These are phyloP conservation scores for Okamejei kenojei DNA, from an alignment of 2,797 vertebrate species.

Conservation along the genomic window DNA sequence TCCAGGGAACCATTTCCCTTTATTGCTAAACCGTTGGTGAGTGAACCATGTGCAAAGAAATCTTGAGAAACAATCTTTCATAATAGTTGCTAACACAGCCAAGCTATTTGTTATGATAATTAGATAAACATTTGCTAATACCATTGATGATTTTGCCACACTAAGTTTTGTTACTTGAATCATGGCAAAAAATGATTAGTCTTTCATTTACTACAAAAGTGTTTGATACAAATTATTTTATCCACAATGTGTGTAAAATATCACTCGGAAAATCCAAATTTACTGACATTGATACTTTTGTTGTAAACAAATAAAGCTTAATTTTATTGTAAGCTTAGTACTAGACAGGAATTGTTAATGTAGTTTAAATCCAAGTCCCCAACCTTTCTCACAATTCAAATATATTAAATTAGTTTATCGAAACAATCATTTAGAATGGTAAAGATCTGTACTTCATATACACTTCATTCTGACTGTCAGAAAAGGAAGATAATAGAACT, in stretches of 20 bases:
- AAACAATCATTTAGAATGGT: conserved; percentile 63
- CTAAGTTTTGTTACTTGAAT: background rate
- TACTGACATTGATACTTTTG: background rate
- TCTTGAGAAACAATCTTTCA: conserved; percentile 90
- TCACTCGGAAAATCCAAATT: background rate
- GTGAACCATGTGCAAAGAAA: conserved; percentile 91
- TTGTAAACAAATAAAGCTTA: background rate
- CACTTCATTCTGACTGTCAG: conserved; percentile 72
- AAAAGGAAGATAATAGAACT: conserved; percentile 67
- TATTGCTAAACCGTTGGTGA: conserved; percentile 98
- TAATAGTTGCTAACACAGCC: conserved; percentile 54
- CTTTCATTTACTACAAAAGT: background rate
- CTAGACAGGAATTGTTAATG: background rate
- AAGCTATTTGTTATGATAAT: background rate
- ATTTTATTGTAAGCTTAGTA: background rate
- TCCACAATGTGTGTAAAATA: background rate
- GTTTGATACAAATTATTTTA: background rate
- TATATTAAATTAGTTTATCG: conserved; percentile 75
- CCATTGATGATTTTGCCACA: background rate
- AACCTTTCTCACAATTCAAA: conserved; percentile 46
- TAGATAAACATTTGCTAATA: background rate
- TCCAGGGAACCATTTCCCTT: conserved; percentile 93
- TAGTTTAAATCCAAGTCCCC: conserved; percentile 13
- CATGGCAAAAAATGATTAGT: background rate
- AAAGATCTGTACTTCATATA: conserved; percentile 84